Conservation (phyloP, 2,888 invertebrate genomes). For the Cephus pulcher region DNA sequence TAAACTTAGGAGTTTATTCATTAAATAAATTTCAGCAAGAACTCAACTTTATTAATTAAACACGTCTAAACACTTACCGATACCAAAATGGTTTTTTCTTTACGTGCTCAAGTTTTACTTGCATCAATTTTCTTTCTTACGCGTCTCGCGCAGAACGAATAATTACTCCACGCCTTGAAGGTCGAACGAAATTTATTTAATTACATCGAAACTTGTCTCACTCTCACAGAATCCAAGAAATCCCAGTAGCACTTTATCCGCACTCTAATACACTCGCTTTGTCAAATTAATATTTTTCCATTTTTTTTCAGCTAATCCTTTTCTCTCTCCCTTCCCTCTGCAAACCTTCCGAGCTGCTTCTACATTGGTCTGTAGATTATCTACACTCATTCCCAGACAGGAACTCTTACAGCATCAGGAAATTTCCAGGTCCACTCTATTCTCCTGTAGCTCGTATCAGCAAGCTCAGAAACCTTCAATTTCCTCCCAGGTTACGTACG, state of each 20-base stretch:
- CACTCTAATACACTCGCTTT: background rate
- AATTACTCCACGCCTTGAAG: background rate
- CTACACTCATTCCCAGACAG: background rate
- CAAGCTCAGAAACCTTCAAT: background rate
- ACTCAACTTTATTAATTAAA: conserved; percentile 31
- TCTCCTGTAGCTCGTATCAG: no score
- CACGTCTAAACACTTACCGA: conserved; percentile 13
- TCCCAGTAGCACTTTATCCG: background rate
- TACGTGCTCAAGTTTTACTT: background rate
- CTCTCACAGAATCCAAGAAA: background rate
- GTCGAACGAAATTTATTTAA: background rate
- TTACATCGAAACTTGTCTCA: no score
- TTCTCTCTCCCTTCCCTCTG: background rate
- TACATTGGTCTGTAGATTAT: background rate
- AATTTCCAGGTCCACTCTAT: background rate
- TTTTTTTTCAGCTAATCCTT: background rate
- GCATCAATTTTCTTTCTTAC: background rate
- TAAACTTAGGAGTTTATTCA: conserved; percentile 24
- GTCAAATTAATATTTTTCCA: background rate
- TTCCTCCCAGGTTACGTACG: background rate
- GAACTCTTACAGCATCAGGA: background rate
- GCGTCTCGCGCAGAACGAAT: background rate
- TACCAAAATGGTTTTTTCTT: background rate
- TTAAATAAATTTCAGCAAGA: background rate
- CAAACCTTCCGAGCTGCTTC: background rate